Base-by-base conservation (phyloP, 2,797 vertebrate genomes). In the Anas georgica region DNA sequence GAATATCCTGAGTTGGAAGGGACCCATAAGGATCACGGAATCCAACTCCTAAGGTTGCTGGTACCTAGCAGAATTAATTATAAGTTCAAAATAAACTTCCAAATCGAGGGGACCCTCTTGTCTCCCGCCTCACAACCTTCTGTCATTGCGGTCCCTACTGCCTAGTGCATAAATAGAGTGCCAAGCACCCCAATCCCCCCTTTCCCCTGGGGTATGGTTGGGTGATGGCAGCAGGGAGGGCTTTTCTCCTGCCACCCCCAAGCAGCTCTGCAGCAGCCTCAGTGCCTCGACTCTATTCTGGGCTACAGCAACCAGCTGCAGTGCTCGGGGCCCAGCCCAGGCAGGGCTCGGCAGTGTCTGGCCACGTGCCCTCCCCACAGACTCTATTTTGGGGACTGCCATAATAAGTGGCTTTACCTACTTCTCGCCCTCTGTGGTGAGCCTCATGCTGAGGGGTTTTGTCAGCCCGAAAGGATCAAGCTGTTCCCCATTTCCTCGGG, bases 401-500 rank as follows among this genome's bases (percentile, higher is more conserved):
- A 78, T 58, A 94, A 91, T 7, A 83, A 50, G 45, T 87, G 87
- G 7, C 50, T 91, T 87, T 80, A 72, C 73, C 66, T 90, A 67
- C 64, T 90, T 45, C 68, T 88, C 2, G 1, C 13, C 35, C 25
- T 75, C 80, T 86, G 76, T 54, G 83, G 82, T 90, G 87, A 88
- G 58, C 45, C 55, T 73, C 7, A 8, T 3, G 5, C 83, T 64
- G 66, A 91, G 50, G 45, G 41, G 14, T 31, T 77, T 69, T 92
- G 41, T 81, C 73, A 92, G 58, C 85, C 31, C 62, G 23, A n/a
- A 75, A 85, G 33, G 26, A 90, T 58, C 58, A 69, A 90, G 41
- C 31, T 83, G 69, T 83, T 94, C 62, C 21, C 29, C 4, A 1
- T 88, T 93, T 93, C 41, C 48, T 83, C 79, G 46, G 48, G 72